phyloP scores from a whole-genome alignment of 2,888 invertebrate genomes.

The Allophyes oxyacanthae region DNA sequence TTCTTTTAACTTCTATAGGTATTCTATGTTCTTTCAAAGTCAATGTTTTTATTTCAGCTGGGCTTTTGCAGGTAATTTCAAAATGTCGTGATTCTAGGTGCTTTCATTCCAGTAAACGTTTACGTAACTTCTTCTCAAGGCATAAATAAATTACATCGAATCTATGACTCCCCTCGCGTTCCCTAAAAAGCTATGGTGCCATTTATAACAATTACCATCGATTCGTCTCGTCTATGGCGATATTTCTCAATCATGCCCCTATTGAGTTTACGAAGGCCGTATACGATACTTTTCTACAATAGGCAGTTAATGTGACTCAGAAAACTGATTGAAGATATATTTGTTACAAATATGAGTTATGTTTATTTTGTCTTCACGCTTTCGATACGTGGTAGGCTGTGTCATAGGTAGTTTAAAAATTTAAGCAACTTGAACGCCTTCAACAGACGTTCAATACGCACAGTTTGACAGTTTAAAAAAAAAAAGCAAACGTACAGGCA shows the following conservation, averaged over 20 bases:
- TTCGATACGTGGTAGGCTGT: too few relatives aligned
- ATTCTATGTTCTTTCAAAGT: too few relatives aligned
- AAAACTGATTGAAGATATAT: constrained; percentile 8
- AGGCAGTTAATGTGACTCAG: constrained; percentile 12
- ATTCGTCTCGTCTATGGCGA: constrained; percentile 65
- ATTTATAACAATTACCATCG: constrained; percentile 80
- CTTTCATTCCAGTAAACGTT: too few relatives aligned
- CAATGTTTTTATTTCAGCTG: too few relatives aligned
- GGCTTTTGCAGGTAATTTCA: too few relatives aligned
- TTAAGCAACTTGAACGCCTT: too few relatives aligned
- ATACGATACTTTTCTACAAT: constrained; percentile 25
- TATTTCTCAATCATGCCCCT: constrained; percentile 79
- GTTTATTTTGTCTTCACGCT: not conserved
- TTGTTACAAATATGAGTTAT: not conserved
- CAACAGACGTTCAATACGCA: too few relatives aligned
- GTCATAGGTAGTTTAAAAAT: too few relatives aligned
- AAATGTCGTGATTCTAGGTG: too few relatives aligned
- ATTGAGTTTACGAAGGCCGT: constrained; percentile 55
- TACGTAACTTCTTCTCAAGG: not conserved
- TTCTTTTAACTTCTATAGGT: too few relatives aligned
- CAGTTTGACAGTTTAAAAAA: too few relatives aligned
- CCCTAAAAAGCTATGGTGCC: constrained; percentile 58
- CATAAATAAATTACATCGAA: constrained; percentile 1
- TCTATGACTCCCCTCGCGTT: constrained; percentile 12
- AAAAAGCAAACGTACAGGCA: too few relatives aligned